A percentile compares a stretch with the other conserved stretches of the same genome.
phyloP scores from a whole-genome alignment of 2,113 vertebrate genomes.

The Isurus oxyrinchus region DNA sequence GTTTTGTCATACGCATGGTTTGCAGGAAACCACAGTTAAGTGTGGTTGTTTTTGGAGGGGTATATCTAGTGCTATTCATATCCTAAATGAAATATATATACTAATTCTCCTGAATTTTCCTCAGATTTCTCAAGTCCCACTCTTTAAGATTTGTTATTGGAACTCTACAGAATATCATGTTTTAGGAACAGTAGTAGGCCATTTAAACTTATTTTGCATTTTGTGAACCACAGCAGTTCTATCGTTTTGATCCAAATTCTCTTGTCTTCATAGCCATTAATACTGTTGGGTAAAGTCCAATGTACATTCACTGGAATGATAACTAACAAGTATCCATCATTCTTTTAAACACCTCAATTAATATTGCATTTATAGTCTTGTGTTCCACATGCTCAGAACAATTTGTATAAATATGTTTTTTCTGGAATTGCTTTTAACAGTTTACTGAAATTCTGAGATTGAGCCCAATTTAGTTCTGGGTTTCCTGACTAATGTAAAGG shows the following conservation, averaged over 20 bases:
- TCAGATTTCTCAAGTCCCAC: neutral
- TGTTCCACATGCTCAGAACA: neutral
- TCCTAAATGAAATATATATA: neutral
- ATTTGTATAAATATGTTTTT: neutral
- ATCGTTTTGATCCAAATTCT: neutral
- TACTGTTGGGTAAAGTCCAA: neutral
- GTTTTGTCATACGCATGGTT: neutral
- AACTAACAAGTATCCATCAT: neutral
- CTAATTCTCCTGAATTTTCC: no score
- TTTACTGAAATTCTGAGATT: neutral
- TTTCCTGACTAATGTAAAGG: neutral
- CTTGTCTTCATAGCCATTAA: neutral
- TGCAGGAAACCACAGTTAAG: neutral
- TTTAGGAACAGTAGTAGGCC: neutral
- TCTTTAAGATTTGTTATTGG: neutral
- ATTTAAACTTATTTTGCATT: neutral
- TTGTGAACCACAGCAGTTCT: neutral
- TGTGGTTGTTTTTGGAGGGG: neutral
- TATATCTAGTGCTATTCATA: neutral
- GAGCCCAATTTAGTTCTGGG: neutral
- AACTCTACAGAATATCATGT: neutral
- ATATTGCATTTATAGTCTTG: neutral
- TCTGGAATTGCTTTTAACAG: neutral
- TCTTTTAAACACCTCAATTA: neutral
- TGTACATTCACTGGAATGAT: neutral